These are phyloP conservation scores for Cheirogaleus major DNA, from an alignment of 2,797 vertebrate species.

Conservation along the genomic window DNA sequence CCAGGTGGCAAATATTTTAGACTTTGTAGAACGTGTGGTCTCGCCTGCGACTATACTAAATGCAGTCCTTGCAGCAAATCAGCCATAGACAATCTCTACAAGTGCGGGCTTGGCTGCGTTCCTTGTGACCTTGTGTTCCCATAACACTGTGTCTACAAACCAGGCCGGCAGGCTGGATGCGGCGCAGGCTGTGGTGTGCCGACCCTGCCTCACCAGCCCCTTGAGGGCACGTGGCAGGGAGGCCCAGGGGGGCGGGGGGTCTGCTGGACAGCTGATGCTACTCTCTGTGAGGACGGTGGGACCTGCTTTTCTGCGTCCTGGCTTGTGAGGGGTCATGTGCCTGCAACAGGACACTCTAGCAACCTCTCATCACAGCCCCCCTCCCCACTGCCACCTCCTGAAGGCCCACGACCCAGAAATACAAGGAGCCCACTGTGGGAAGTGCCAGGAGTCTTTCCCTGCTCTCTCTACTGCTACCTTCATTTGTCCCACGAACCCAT, in stretches of 20 bases:
- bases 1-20: not conserved
- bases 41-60: not conserved
- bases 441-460: too few species aligned
- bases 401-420: not conserved
- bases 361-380: not conserved
- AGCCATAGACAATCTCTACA: not conserved
- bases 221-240: rapidly evolving
- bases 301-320: not conserved
- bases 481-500: not conserved
- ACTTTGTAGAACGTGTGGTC: too few species aligned
- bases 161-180: rapidly evolving
- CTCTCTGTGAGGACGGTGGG: not conserved
- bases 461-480: not conserved
- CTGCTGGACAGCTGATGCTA: not conserved
- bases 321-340: not conserved
- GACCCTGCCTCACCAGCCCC: too few species aligned
- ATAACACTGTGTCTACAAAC: not conserved
- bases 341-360: not conserved
- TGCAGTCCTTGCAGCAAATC: not conserved
- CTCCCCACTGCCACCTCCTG: not conserved
- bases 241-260: not conserved
- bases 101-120: not conserved
- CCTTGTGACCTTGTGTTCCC: not conserved
- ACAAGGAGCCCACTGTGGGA: rapidly evolving
- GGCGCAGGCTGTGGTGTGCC: not conserved